Evolutionary conservation across 2,888 invertebrate species (phyloP).

Genomic region (Drosophila phalerata): DNA sequence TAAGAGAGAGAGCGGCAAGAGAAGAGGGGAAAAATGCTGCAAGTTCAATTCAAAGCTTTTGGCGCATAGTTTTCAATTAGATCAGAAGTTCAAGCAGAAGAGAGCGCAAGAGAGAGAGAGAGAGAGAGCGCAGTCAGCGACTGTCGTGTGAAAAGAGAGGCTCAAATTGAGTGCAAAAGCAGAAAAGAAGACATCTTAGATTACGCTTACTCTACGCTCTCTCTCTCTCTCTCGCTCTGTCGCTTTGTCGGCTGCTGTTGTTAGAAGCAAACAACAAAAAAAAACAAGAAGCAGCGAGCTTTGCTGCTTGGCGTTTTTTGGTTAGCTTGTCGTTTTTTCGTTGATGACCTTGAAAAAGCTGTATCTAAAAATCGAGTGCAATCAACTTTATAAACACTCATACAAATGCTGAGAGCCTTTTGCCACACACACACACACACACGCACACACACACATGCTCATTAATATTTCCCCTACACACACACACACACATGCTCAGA

Average conservation of each 20-base stretch:
- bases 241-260: slow-evolving; percentile 12
- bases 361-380: slow-evolving; percentile 85
- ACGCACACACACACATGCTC: slow-evolving; percentile 51
- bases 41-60: slow-evolving; percentile 45
- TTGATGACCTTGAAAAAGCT: slow-evolving; percentile 85
- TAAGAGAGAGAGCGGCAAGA: slow-evolving; percentile 5
- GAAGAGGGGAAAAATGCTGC: slow-evolving; percentile 6
- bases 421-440: slow-evolving; percentile 43
- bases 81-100: slow-evolving; percentile 4
- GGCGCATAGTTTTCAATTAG: slow-evolving; percentile 62
- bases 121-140: background rate
- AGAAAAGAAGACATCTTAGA: slow-evolving; percentile 22
- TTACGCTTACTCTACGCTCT: slow-evolving; percentile 5
- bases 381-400: slow-evolving; percentile 83
- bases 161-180: slow-evolving; percentile 43
- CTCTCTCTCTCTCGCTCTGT: background rate
- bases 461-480: slow-evolving; percentile 71
- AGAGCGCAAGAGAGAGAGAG: background rate
- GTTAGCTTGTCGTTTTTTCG: slow-evolving; percentile 75
- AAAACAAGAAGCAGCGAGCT: slow-evolving; percentile 27
- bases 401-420: slow-evolving; percentile 46
- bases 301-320: slow-evolving; percentile 59
- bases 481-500: slow-evolving; percentile 39
- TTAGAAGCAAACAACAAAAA: slow-evolving; percentile 49
- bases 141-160: slow-evolving; percentile 34